Percentiles rank a stretch among this genome's conserved stretches.
Evolutionary conservation across 2,888 invertebrate genomes (phyloP).

Genomic region (Cryptus armator): DNA sequence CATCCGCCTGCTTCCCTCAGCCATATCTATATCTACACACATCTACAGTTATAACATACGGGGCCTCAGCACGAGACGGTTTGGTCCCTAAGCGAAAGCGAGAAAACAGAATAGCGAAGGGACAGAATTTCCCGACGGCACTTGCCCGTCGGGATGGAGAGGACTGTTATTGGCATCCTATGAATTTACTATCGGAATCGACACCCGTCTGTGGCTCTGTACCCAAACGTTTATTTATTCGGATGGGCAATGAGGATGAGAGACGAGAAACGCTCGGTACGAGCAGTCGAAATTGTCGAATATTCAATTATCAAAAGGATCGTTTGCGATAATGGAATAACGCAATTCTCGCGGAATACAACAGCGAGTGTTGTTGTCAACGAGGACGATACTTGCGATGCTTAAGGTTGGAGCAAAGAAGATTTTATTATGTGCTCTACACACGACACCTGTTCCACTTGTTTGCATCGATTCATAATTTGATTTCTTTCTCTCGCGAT

Average conservation of each 20-base stretch:
- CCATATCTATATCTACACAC: neutral
- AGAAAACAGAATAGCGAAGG: conserved; percentile 16
- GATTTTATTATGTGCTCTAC: no score
- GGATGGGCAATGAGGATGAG: conserved; percentile 13
- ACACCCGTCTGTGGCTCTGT: conserved; percentile 36
- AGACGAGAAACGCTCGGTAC: neutral
- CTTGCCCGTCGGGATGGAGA: conserved; percentile 33
- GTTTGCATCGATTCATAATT: no score
- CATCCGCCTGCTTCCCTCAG: neutral
- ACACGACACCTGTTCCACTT: no score
- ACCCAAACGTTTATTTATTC: conserved; percentile 58
- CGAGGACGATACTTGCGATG: no score
- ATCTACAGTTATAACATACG: conserved; percentile 12
- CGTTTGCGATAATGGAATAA: neutral
- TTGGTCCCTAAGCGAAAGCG: neutral
- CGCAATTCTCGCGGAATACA: neutral
- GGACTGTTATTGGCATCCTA: conserved; percentile 63
- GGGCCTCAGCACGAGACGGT: neutral
- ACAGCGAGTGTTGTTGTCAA: no score
- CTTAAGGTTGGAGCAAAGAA: no score
- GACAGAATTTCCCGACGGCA: conserved; percentile 28
- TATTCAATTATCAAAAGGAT: conserved; percentile 48
- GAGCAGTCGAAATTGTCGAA: conserved; percentile 18
- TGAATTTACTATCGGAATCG: conserved; percentile 67
- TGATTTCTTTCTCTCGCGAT: no score